Evolutionary conservation across 2,888 invertebrate species (phyloP), one percentile per base, ranked within the genome.

Genomic region (Folsomia candida): DNA sequence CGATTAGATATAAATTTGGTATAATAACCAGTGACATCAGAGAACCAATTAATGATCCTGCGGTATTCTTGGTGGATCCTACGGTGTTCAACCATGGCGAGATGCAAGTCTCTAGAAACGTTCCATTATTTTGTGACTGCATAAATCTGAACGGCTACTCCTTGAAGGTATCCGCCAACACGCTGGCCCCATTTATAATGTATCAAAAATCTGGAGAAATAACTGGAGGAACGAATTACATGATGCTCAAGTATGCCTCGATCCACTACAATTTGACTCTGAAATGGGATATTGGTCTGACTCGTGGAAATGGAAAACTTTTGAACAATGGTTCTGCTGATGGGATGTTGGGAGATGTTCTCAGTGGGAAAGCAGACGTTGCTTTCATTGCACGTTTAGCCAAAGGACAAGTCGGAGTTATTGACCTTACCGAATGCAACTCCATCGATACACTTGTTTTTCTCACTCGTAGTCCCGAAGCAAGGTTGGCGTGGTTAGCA

Each of bases 281-380:
- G 26, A 51, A 63, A 9, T 76, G 71, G 71, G 72, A 76, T 51
- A 76, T 76, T 25, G 61, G 54, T 37, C 67, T 70, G 6, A 63
- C 47, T 1, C 64, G 76, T 11, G 76, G 76, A 20, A 68, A 68
- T 61, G 76, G 76, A 14, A 72, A 72, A 25, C 24, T 68, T 22
- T 29, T 27, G 2, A 61, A 54, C 1, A 72, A 76, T 25, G 73
- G 76, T 4, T 61, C 70, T 4, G 68, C 72, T 2, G 60, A 51
- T 57, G 76, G 76, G 37, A 76, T 76, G 76, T 51, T 76, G 0
- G 73, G 73, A 2, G 76, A 76, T 59, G 73, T 76, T 4, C 54
- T 76, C 1, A 61, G 68, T 20, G 67, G 67, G n/a, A 69, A 69
- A 37, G 71, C 67, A 14, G 76, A 76, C 51, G 67, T 76, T 20